Evolutionary conservation across 2,888 invertebrate species (phyloP).

Genomic region (Pollenia labialis): DNA sequence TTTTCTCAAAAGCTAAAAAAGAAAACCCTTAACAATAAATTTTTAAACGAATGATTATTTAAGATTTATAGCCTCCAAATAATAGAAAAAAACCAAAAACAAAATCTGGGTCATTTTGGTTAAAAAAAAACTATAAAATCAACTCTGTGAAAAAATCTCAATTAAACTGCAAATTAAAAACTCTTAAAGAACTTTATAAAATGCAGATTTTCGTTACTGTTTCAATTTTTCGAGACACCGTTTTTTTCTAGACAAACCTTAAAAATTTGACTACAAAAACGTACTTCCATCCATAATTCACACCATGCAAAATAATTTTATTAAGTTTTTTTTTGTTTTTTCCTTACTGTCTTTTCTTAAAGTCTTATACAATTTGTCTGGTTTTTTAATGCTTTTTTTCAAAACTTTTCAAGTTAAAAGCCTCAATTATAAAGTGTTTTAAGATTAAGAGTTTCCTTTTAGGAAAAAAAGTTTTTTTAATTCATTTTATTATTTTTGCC

Average conservation of each 20-base stretch:
- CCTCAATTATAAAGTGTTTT: not conserved
- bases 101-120: constrained; percentile 52
- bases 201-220: constrained; percentile 10
- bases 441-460: constrained; percentile 8
- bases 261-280: constrained; percentile 25
- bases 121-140: not conserved
- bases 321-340: not conserved
- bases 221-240: not conserved
- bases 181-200: constrained; percentile 36
- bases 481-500: not conserved
- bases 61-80: constrained; percentile 54
- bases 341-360: too few relatives aligned
- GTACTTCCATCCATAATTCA: constrained; percentile 39
- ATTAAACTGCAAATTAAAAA: constrained; percentile 22
- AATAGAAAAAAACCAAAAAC: not conserved
- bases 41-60: constrained; percentile 10
- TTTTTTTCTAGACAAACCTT: constrained; percentile 46
- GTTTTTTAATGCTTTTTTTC: constrained; percentile 4
- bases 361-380: constrained; percentile 19
- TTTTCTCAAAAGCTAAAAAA: not conserved
- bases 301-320: constrained; percentile 24
- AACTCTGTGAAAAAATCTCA: not conserved
- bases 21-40: constrained; percentile 22
- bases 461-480: not conserved
- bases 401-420: not conserved